A percentile compares a stretch with the other conserved stretches of the same genome.
Conservation (phyloP, 2,888 invertebrate genomes). For the Sphaerophoria rueppellii region DNA sequence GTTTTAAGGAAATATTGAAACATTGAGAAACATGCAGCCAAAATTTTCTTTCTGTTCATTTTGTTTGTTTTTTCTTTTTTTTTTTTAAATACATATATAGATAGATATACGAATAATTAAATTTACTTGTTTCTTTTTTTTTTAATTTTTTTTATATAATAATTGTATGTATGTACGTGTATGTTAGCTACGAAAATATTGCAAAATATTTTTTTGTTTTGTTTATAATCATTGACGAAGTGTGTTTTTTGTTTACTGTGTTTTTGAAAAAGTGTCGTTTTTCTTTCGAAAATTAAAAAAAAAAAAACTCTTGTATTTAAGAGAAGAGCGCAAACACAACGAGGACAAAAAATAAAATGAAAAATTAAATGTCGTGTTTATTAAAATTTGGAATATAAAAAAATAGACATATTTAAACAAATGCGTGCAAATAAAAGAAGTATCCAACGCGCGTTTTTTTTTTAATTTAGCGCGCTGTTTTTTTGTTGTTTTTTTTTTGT, state of each 20-base stretch:
- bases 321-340: conserved; percentile 21
- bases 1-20: conserved; percentile 77
- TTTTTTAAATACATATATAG: too few relatives aligned
- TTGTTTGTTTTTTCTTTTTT: conserved; percentile 12
- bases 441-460: conserved; percentile 28
- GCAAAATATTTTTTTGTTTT: conserved; percentile 43
- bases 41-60: conserved; percentile 55
- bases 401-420: conserved; percentile 41
- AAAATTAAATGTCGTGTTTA: conserved; percentile 28
- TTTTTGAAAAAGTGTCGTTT: conserved; percentile 3
- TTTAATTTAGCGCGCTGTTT: conserved; percentile 17
- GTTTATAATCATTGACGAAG: conserved; percentile 64
- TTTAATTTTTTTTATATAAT: conserved; percentile 61
- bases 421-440: conserved; percentile 73
- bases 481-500: conserved; percentile 22
- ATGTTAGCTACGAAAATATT: conserved; percentile 71
- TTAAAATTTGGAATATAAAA: conserved; percentile 30
- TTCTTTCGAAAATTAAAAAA: neutral
- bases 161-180: conserved; percentile 63
- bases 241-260: conserved; percentile 59
- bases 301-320: conserved; percentile 16
- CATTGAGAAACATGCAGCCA: conserved; percentile 82
- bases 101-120: conserved; percentile 43
- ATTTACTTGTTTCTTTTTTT: conserved; percentile 47
- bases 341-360: neutral